Evolutionary conservation across 2,888 invertebrate genomes (phyloP), one percentile per base, ranked within the genome.

Genomic region (Caenorhabditis zanzibari): DNA sequence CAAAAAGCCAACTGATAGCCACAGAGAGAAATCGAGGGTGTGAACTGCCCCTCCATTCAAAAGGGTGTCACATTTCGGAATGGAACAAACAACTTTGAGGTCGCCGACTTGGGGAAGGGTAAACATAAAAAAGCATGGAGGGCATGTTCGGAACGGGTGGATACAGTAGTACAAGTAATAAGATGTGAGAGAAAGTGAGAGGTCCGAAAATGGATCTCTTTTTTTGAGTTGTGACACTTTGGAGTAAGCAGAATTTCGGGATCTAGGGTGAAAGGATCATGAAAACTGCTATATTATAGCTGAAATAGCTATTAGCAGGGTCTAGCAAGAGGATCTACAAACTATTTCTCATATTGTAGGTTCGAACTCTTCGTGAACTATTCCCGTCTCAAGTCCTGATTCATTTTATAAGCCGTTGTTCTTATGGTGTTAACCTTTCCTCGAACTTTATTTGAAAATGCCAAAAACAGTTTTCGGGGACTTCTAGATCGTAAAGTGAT

Each of bases 31-130:
- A 54, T n/a, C 14, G 14, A 54, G 54, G 76, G 76, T 76, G 76
- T 61, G 76, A 76, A 76, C 76, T 76, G 58, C n/a, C 38, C 22
- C 64, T 32, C 63, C 22, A 24, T 24, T 41, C 41, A 19, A 64
- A 64, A 56, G 56, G 75, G 76, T 68, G 68, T 76, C 76, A 52
- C 76, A 61, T 76, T 68, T 66, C 75, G 73, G 75, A 49, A 63
- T 63, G 38, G 38, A 47, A 74, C 74, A 74, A 74, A 74, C 74
- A 64, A 66, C 74, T 66, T 64, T 56, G 66, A 75, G 66, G 75
- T 75, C 58, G 49, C 54, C 63, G 44, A 22, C 16, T 24, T 32
- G 14, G 38, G 22, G 64, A 10, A 24, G 59, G 26, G 76, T 76
- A 76, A 76, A 76, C 76, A 66, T 14, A 68, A 54, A 76, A 75